Conservation (phyloP, 2,113 vertebrate species). For the Furnarius figulus region DNA sequence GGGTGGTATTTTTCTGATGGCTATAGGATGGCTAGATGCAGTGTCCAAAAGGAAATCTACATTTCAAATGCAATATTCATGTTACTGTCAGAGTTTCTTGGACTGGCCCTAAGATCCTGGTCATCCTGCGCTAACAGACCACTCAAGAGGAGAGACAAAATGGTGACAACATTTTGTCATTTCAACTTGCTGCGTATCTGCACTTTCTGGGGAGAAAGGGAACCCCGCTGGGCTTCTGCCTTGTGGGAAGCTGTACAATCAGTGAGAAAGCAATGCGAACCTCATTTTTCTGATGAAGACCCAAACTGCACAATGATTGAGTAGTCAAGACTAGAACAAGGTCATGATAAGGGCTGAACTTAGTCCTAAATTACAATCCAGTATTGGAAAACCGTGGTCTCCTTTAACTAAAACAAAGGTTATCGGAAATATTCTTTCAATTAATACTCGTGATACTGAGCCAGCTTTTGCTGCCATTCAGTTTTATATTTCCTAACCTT, state of each 20-base stretch:
- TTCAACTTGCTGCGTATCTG: not conserved
- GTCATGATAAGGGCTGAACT: not conserved
- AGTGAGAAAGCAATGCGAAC: not conserved
- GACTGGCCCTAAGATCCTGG: not conserved
- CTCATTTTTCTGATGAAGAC: not conserved
- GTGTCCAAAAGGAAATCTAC: not conserved
- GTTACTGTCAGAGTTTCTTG: not conserved
- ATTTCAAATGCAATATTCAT: not conserved
- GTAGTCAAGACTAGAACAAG: not conserved
- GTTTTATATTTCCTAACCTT: not conserved
- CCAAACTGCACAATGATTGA: not conserved
- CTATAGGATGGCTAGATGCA: not conserved
- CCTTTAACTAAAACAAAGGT: not conserved
- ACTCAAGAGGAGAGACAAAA: not conserved
- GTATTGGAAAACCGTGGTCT: not conserved
- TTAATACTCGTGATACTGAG: not conserved
- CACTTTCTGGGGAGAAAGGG: not conserved
- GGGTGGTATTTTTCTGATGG: not conserved
- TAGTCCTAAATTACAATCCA: not conserved
- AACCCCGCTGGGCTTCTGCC: not conserved
- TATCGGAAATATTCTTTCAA: not conserved
- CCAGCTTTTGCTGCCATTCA: not conserved
- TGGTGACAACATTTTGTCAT: rapidly evolving
- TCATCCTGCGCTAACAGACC: not conserved
- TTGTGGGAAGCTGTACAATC: not conserved